Percentiles rank a stretch among this genome's conserved stretches.
Evolutionary conservation across 1,140 invertebrate genomes (phyloP).

Genomic region (Drosophila repletoides): DNA sequence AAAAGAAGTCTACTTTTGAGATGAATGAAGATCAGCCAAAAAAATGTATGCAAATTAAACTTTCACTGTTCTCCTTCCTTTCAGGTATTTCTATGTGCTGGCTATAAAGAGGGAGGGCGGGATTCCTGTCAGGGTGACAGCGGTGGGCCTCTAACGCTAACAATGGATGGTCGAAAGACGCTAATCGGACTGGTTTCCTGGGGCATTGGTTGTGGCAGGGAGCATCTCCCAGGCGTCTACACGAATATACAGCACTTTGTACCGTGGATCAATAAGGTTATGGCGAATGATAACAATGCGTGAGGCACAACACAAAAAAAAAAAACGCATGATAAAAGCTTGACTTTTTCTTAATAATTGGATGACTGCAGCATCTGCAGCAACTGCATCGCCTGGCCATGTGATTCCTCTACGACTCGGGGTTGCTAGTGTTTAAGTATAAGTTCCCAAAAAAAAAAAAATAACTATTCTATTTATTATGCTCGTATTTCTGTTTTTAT

Average conservation of each 20-base stretch:
- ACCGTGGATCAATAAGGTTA: constrained; percentile 94
- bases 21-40: too few relatives aligned
- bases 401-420: constrained; percentile 80
- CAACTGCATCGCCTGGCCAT: constrained; percentile 61
- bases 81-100: constrained; percentile 91
- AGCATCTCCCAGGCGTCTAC: constrained; percentile 94
- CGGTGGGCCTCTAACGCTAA: constrained; percentile 91
- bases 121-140: constrained; percentile 86
- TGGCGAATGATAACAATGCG: constrained; percentile 83
- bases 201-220: constrained; percentile 94
- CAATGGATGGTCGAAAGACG: constrained; percentile 91
- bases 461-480: not conserved
- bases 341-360: constrained; percentile 19
- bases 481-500: constrained; percentile 61
- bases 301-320: too few relatives aligned
- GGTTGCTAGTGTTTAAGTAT: constrained; percentile 76
- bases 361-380: constrained; percentile 59
- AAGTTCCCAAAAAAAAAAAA: constrained; percentile 19
- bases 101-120: constrained; percentile 89
- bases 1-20: too few relatives aligned
- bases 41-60: too few relatives aligned
- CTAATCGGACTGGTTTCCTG: constrained; percentile 94
- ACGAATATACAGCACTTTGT: constrained; percentile 96
- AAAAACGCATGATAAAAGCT: not conserved
- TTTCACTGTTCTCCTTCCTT: not conserved